These are phyloP conservation scores for Actinia equina DNA, from an alignment of 64 coral and sea anemone genomes.

Conservation along the genomic window DNA sequence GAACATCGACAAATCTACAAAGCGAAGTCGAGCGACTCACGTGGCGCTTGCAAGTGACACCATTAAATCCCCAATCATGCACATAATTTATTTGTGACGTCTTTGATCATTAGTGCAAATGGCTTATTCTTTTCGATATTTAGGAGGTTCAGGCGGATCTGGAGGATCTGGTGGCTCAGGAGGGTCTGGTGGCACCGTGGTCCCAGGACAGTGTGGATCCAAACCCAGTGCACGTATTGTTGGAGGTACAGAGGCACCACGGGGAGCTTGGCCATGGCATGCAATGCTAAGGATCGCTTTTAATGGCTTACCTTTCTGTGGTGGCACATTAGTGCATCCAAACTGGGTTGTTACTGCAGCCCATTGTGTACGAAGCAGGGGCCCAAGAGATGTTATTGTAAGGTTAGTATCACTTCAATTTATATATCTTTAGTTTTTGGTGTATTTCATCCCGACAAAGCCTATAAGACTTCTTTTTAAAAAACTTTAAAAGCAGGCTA, in stretches of 20 bases:
- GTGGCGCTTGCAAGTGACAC: no score
- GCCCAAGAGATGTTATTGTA: background rate
- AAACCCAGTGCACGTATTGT: conserved; percentile 54
- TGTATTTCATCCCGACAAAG: no score
- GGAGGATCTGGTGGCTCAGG: conserved; percentile 3
- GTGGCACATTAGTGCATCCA: conserved; percentile 53
- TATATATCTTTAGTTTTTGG: background rate
- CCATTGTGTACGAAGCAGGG: conserved; percentile 6
- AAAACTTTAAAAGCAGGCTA: no score
- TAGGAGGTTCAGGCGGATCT: background rate
- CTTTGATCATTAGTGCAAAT: background rate
- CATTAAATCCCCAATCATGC: no score
- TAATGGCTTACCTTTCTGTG: conserved; percentile 43
- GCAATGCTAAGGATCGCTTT: conserved; percentile 25
- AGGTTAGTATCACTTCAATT: background rate
- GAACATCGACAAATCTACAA: background rate
- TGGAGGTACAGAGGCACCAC: conserved; percentile 49
- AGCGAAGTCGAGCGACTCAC: no score
- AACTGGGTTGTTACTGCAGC: conserved; percentile 63
- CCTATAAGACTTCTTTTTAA: no score
- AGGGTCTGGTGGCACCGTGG: background rate
- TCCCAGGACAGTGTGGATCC: conserved; percentile 26
- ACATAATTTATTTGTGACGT: no score
- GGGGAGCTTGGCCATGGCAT: conserved; percentile 72
- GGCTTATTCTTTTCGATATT: background rate